phyloP scores from a whole-genome alignment of 2,113 vertebrate genomes.

The Bubalus kerabau region DNA sequence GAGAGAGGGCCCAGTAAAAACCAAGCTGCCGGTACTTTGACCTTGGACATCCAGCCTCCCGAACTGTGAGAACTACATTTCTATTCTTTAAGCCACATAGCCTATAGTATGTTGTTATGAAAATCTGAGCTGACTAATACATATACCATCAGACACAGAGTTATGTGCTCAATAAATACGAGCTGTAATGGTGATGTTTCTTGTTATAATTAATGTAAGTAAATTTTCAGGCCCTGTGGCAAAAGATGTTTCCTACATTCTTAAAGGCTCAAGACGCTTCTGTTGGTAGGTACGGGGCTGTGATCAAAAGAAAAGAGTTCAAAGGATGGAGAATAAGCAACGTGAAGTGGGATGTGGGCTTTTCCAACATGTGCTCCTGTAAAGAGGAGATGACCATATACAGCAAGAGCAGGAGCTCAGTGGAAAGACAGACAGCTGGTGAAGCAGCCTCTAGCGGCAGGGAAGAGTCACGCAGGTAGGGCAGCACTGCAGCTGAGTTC shows the following conservation, averaged over 20 bases:
- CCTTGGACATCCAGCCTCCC: neutral
- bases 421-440: neutral
- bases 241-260: neutral
- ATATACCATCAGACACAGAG: neutral
- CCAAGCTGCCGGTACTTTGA: neutral
- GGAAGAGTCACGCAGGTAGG: neutral
- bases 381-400: neutral
- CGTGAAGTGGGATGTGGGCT: neutral
- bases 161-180: neutral
- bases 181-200: neutral
- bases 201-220: neutral
- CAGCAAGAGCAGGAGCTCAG: neutral
- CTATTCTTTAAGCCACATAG: neutral
- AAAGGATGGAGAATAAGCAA: neutral
- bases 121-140: neutral
- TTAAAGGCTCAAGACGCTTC: neutral
- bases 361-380: neutral
- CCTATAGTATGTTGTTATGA: neutral
- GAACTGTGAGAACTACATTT: neutral
- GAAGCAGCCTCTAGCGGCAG: neutral
- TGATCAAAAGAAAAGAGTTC: neutral
- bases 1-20: neutral
- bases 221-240: neutral
- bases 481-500: neutral
- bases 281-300: neutral